These are phyloP conservation scores for Euura lappo DNA, from an alignment of 1,140 invertebrate species.

Conservation along the genomic window DNA sequence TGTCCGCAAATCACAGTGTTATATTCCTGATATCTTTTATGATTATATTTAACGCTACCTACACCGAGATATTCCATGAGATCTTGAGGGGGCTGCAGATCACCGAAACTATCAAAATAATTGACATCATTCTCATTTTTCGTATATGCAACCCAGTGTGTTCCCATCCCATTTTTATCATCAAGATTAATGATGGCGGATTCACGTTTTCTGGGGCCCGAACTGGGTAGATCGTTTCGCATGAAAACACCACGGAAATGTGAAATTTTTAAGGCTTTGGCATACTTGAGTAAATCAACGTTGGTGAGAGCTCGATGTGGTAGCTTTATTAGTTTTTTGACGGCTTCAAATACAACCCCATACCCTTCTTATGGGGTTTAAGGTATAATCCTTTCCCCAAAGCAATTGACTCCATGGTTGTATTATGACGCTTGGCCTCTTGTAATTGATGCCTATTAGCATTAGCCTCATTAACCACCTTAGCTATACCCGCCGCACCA, in stretches of 20 bases:
- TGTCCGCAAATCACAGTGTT: constrained; percentile 26
- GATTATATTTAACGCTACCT: constrained; percentile 23
- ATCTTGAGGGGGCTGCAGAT: constrained; percentile 25
- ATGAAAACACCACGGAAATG: too few species aligned
- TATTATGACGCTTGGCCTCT: constrained; percentile 43
- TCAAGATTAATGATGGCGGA: too few species aligned
- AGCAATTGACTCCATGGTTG: constrained; percentile 41
- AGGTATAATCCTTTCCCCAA: constrained; percentile 45
- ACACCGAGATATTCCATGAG: constrained; percentile 24
- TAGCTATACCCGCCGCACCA: constrained; percentile 38
- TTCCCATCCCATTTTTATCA: too few species aligned
- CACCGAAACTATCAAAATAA: constrained; percentile 30
- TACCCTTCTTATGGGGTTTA: not conserved
- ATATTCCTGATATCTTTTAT: constrained; percentile 22
- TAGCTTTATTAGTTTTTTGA: too few species aligned
- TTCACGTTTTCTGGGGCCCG: too few species aligned
- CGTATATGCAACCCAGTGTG: constrained; percentile 4
- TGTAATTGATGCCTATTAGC: constrained; percentile 33
- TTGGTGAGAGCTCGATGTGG: too few species aligned
- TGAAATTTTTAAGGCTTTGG: too few species aligned
- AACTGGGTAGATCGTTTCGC: too few species aligned
- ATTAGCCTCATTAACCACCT: constrained; percentile 39
- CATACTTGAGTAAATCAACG: too few species aligned
- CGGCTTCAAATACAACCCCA: too few species aligned
- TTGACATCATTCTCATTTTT: constrained; percentile 21